A percentile compares a stretch with the other conserved stretches of the same genome.
Conservation (phyloP, 2,113 vertebrate species). For the Corvus cornix region DNA sequence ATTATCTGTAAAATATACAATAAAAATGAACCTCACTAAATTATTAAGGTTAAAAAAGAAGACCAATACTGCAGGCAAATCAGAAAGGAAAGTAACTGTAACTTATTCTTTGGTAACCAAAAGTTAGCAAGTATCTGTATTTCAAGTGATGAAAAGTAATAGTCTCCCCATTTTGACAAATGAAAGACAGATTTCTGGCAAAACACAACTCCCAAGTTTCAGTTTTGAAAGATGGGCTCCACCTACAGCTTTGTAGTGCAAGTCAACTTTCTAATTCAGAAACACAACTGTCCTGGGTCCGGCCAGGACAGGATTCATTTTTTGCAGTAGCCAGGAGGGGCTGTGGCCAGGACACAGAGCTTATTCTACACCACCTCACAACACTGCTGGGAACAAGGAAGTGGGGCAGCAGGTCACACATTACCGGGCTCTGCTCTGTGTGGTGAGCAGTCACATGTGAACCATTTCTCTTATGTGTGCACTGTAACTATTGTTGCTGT, state of each 20-base stretch:
- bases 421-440: rapidly evolving
- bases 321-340: neutral
- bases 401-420: neutral
- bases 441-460: neutral
- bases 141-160: conserved; percentile 71
- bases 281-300: neutral
- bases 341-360: neutral
- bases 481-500: neutral
- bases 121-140: conserved; percentile 71
- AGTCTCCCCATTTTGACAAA: conserved; percentile 37
- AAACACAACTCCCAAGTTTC: conserved; percentile 50
- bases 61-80: conserved; percentile 73
- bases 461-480: rapidly evolving
- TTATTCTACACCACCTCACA: neutral
- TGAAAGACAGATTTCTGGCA: conserved; percentile 52
- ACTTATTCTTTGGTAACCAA: conserved; percentile 86
- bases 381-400: neutral
- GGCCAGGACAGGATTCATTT: neutral
- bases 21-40: conserved; percentile 66
- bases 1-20: conserved; percentile 67
- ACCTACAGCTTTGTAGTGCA: conserved; percentile 72
- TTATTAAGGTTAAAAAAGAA: conserved; percentile 51
- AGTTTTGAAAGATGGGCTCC: conserved; percentile 69
- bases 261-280: conserved; percentile 62
- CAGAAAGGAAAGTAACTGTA: conserved; percentile 72